Evolutionary conservation across 2,797 vertebrate species (phyloP).

Genomic region (Parambassis ranga): DNA sequence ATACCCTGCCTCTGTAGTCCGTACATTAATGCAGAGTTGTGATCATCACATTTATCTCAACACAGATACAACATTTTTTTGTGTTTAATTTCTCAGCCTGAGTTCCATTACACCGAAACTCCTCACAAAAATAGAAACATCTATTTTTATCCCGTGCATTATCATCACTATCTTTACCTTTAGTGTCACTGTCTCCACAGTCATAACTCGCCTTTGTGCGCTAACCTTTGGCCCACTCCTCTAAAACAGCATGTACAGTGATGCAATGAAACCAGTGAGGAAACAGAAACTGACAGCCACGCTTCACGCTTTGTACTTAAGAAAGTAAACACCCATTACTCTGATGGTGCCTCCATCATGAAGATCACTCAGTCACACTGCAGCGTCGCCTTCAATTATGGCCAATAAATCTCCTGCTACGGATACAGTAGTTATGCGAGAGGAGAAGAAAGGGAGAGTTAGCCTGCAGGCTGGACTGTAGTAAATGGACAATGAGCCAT

Average conservation of each 20-base stretch:
- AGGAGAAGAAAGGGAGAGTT: constrained; percentile 44
- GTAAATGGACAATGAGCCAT: constrained; percentile 71
- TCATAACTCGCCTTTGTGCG: constrained; percentile 1
- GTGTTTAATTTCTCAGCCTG: too few relatives aligned
- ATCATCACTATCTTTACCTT: constrained; percentile 29
- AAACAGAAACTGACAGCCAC: constrained; percentile 56
- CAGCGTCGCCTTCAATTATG: constrained; percentile 50
- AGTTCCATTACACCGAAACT: neutral
- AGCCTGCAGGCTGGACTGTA: constrained; percentile 54
- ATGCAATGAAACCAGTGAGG: constrained; percentile 46
- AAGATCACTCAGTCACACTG: constrained; percentile 50
- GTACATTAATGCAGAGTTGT: neutral
- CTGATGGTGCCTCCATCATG: constrained; percentile 39
- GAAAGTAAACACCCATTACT: constrained; percentile 58
- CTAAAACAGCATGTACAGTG: constrained; percentile 59
- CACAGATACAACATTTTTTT: neutral
- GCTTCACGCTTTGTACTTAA: constrained; percentile 37
- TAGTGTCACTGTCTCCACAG: constrained; percentile 20
- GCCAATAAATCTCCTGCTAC: constrained; percentile 54
- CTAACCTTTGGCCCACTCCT: constrained; percentile 49
- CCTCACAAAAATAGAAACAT: constrained; percentile 14
- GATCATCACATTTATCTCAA: neutral
- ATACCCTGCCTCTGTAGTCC: neutral
- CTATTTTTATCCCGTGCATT: constrained; percentile 31
- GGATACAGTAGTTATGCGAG: constrained; percentile 64